phyloP scores from a whole-genome alignment of 1,140 invertebrate species.

The Maconellicoccus hirsutus region DNA sequence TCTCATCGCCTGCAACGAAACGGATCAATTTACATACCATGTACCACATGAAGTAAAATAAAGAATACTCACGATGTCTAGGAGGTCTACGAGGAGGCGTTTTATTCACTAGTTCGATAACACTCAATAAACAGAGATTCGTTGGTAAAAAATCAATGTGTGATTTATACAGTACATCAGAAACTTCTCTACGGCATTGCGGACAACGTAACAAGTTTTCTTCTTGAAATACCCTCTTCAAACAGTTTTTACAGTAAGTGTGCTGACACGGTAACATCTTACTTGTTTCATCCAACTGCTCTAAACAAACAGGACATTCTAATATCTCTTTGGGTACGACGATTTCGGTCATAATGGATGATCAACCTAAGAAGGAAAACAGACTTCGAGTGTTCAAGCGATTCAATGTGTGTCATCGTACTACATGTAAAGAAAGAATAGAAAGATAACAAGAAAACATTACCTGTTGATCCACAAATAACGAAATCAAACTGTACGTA shows the following conservation, averaged over 20 bases:
- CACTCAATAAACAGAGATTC: background rate
- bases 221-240: background rate
- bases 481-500: too few relatives aligned
- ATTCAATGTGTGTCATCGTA: too few relatives aligned
- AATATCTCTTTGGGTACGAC: background rate
- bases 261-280: slow-evolving; percentile 6
- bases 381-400: too few relatives aligned
- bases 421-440: too few relatives aligned
- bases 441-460: too few relatives aligned
- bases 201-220: background rate
- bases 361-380: too few relatives aligned
- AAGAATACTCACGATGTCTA: too few relatives aligned
- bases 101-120: background rate
- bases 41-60: too few relatives aligned
- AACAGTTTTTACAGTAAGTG: background rate
- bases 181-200: background rate
- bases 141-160: background rate
- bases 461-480: too few relatives aligned
- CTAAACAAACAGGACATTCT: background rate
- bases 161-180: background rate
- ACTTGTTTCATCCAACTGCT: background rate
- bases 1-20: too few relatives aligned
- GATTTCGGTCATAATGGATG: background rate
- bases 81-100: too few relatives aligned
- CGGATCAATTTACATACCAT: too few relatives aligned